Conservation (phyloP, 2,888 invertebrate genomes). For the Argyresthia albistria region DNA sequence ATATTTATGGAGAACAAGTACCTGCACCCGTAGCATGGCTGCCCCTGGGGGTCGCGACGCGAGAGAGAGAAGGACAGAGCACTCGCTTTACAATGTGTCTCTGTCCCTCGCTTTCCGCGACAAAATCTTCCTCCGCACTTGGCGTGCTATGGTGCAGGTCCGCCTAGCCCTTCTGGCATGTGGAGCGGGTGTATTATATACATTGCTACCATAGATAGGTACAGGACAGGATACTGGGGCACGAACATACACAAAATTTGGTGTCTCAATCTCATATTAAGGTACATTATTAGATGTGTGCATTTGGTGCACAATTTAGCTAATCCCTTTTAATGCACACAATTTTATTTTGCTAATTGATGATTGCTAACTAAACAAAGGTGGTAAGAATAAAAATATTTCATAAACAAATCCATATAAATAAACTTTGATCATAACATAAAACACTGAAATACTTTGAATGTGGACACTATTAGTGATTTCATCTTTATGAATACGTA, state of each 20-base stretch:
- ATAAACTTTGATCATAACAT: constrained; percentile 65
- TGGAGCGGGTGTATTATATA: constrained; percentile 57
- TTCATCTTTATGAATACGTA: constrained; percentile 34
- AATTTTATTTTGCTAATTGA: constrained; percentile 39
- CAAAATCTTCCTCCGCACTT: too few species aligned
- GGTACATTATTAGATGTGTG: not conserved
- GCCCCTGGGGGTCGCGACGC: too few species aligned
- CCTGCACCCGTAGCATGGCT: too few species aligned
- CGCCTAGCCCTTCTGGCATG: constrained; percentile 20
- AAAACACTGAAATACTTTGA: constrained; percentile 59
- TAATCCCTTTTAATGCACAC: constrained; percentile 37
- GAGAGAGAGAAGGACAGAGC: too few species aligned
- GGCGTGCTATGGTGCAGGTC: too few species aligned
- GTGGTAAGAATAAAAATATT: constrained; percentile 62
- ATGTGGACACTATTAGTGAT: constrained; percentile 55
- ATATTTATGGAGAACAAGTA: not conserved
- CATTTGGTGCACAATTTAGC: constrained; percentile 7
- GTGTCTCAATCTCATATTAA: not conserved
- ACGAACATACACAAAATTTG: not conserved
- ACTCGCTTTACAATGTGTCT: too few species aligned
- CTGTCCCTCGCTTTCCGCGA: too few species aligned
- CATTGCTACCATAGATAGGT: constrained; percentile 34
- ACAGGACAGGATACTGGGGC: constrained; percentile 15
- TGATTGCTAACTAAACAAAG: constrained; percentile 47
- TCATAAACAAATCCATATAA: constrained; percentile 64